Evolutionary conservation across 2,113 vertebrate species (phyloP).

Genomic region (Conger conger): DNA sequence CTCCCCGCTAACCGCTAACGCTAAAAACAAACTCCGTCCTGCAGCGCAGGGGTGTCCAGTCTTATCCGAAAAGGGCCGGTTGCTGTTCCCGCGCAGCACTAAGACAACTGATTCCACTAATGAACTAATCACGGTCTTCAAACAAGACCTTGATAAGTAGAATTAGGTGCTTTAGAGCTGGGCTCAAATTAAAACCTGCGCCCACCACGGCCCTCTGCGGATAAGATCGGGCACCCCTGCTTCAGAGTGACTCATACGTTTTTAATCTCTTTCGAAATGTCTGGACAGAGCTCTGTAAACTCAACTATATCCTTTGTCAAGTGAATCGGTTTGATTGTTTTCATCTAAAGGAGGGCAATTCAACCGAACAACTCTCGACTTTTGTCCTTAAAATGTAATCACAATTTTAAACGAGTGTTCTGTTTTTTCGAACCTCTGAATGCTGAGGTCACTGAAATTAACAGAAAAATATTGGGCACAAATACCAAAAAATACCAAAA

Average conservation of each 20-base stretch:
- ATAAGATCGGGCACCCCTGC: too few relatives aligned
- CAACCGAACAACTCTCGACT: not conserved
- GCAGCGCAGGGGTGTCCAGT: too few relatives aligned
- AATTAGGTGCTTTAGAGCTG: too few relatives aligned
- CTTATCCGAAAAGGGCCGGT: too few relatives aligned
- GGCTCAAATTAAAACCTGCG: too few relatives aligned
- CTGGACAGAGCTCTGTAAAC: too few relatives aligned
- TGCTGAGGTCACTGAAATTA: not conserved
- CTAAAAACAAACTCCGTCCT: constrained; percentile 42
- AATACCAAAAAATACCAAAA: not conserved
- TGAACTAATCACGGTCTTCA: too few relatives aligned
- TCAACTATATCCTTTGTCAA: not conserved
- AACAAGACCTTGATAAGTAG: too few relatives aligned
- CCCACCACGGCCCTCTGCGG: constrained; percentile 45
- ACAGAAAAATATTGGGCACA: not conserved
- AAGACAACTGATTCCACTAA: too few relatives aligned
- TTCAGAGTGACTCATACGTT: constrained; percentile 48
- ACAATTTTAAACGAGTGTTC: not conserved
- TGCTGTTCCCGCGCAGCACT: too few relatives aligned
- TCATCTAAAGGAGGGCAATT: not conserved
- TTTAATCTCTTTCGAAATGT: constrained; percentile 28
- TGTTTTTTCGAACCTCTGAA: not conserved
- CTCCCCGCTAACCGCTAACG: constrained; percentile 50
- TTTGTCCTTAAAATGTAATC: not conserved
- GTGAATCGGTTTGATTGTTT: not conserved